Percentiles rank a stretch among this genome's conserved stretches.
Evolutionary conservation across 92 coral and sea anemone species (phyloP).

Genomic region (Siderastrea radians): DNA sequence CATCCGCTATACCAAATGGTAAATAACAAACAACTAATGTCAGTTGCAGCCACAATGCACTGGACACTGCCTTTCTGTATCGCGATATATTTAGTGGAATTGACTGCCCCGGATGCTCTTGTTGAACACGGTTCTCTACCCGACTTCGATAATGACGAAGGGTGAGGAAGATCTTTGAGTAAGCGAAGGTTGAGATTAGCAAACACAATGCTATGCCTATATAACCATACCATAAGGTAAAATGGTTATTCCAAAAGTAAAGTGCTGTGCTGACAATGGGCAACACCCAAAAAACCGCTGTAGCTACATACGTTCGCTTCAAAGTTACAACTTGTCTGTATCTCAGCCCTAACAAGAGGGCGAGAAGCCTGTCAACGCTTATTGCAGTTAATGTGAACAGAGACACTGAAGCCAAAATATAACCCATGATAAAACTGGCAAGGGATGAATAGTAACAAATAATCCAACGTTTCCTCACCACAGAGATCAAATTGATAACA

Average conservation of each 20-base stretch:
- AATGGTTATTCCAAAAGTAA: neutral
- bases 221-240: neutral
- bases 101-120: neutral
- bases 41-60: neutral
- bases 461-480: neutral
- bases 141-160: neutral
- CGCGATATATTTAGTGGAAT: neutral
- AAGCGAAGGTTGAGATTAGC: neutral
- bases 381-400: conserved; percentile 4
- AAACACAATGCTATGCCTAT: neutral
- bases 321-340: conserved; percentile 2
- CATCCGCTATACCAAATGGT: too few relatives aligned
- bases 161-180: conserved; percentile 1
- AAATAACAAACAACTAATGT: too few relatives aligned
- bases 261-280: neutral
- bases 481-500: too few relatives aligned
- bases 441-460: neutral
- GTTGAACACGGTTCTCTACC: neutral
- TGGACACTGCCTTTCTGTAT: conserved; percentile 7
- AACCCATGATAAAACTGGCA: neutral
- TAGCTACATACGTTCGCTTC: neutral
- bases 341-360: neutral
- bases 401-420: neutral
- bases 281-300: neutral
- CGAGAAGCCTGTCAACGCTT: conserved; percentile 23